Evolutionary conservation across 2,888 invertebrate species (phyloP), one percentile per base, ranked within the genome.

Genomic region (Agrotis ipsilon): DNA sequence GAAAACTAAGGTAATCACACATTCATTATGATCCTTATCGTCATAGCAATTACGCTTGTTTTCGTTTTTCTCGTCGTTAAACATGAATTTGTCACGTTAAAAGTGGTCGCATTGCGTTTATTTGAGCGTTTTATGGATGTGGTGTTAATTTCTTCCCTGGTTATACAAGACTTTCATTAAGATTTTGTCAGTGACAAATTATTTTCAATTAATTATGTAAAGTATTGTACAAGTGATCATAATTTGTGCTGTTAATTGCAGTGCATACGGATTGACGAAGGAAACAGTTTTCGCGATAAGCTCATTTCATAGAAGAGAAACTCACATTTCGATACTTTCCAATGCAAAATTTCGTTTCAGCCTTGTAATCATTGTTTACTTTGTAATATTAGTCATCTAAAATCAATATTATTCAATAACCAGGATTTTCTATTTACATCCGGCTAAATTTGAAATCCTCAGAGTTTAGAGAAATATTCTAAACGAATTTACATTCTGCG

Each of bases 111-210:
- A 32, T 55, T 65, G 51, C 55, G 51, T 77, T 75, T 72, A 72
- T 59, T 75, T 62, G 51, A 71, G 68, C 75, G 70, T 63, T 63
- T 51, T 72, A 77, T 62, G 73, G 72, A 74, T 62, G 55, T 65
- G 51, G 68, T 62, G 58, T 74, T 78, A 80, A 81, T 81, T 81
- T 81, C 69, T 85, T 81, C 76, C 79, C 79, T 66, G 55, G 52
- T 68, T 61, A 43, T 54, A 62, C 7, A 49, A 63, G 45, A 68
- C 73, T 81, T 75, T 82, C 72, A 46, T 84, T 80, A 24, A 66
- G 55, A 79, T 55, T 60, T 59, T 52, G 51, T 70, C 39, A 49
- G 24, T 39, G 43, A 64, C 24, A 63, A 54, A 75, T 60, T 55
- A n/a, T 46, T 54, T 39, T 51, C 3, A 46, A 54, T 62, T 54